These are phyloP conservation scores for Hyppa rectilinea DNA, from an alignment of 2,888 invertebrate species.

Conservation along the genomic window DNA sequence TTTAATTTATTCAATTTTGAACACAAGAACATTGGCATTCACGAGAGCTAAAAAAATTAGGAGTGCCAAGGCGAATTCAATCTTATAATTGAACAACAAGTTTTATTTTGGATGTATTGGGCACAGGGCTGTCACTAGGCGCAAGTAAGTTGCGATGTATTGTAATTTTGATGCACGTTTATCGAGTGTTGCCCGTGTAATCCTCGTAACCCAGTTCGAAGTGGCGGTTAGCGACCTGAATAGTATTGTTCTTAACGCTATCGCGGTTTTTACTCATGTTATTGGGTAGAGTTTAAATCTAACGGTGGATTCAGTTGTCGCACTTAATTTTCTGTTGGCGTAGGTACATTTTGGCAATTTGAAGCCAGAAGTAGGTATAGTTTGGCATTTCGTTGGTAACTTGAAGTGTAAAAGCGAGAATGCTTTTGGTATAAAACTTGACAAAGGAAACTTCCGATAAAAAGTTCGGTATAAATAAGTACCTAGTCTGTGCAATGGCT, in stretches of 20 bases:
- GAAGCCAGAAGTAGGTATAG: too few species aligned
- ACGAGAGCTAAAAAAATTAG: slow-evolving; percentile 11
- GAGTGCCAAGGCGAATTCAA: slow-evolving; percentile 24
- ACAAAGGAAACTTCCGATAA: not conserved
- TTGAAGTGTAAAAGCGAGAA: slow-evolving; percentile 17
- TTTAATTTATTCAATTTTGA: slow-evolving; percentile 6
- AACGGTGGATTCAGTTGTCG: slow-evolving; percentile 14
- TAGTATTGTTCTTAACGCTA: slow-evolving; percentile 40
- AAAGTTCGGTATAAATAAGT: too few species aligned
- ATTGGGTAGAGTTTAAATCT: not conserved
- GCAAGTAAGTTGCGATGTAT: slow-evolving; percentile 33
- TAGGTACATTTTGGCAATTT: slow-evolving; percentile 9
- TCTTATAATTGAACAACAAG: slow-evolving; percentile 22
- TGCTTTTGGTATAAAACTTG: not conserved
- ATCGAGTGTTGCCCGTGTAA: slow-evolving; percentile 34
- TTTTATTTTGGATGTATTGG: slow-evolving; percentile 23
- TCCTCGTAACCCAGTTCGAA: slow-evolving; percentile 47
- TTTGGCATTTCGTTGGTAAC: too few species aligned
- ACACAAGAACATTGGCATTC: slow-evolving; percentile 12
- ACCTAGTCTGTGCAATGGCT: too few species aligned
- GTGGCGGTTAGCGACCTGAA: slow-evolving; percentile 46
- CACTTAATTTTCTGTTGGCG: slow-evolving; percentile 6
- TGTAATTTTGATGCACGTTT: slow-evolving; percentile 40
- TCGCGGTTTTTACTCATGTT: slow-evolving; percentile 21
- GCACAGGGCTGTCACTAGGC: slow-evolving; percentile 18